Conservation (phyloP, 2,113 vertebrate genomes). For the Serinus canaria region DNA sequence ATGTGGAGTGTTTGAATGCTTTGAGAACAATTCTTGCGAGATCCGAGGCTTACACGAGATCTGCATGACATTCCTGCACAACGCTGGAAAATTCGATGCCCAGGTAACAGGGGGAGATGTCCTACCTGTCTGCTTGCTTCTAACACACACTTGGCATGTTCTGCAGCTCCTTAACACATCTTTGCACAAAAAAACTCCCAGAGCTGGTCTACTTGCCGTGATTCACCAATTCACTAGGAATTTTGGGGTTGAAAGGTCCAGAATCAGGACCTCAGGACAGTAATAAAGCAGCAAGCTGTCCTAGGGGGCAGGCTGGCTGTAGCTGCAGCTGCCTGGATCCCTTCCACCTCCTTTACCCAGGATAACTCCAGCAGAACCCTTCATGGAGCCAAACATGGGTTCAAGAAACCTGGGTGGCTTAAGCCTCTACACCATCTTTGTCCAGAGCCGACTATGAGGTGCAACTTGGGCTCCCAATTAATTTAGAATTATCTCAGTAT, state of each 20-base stretch:
- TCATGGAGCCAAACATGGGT: background rate
- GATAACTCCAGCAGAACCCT: background rate
- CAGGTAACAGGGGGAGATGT: constrained; percentile 80
- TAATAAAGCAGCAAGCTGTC: background rate
- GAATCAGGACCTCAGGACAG: background rate
- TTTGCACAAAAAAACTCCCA: background rate
- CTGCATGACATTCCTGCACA: constrained; percentile 98
- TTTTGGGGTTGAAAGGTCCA: background rate
- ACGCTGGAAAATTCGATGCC: constrained; percentile 98
- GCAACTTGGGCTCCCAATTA: background rate
- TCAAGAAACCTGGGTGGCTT: background rate
- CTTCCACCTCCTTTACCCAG: background rate
- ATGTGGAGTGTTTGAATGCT: constrained; percentile 98
- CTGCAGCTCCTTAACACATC: background rate
- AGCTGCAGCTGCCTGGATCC: background rate
- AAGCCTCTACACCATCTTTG: background rate
- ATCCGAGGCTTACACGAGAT: constrained; percentile 97
- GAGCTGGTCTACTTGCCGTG: background rate
- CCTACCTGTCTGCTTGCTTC: background rate
- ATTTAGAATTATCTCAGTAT: background rate
- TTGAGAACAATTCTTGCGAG: constrained; percentile 99
- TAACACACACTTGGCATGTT: background rate
- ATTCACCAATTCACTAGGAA: background rate
- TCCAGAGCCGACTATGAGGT: background rate
- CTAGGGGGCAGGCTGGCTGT: background rate